Evolutionary conservation across 2,113 vertebrate genomes (phyloP), one percentile per base, ranked within the genome.

Genomic region (Odobenus rosmarus): DNA sequence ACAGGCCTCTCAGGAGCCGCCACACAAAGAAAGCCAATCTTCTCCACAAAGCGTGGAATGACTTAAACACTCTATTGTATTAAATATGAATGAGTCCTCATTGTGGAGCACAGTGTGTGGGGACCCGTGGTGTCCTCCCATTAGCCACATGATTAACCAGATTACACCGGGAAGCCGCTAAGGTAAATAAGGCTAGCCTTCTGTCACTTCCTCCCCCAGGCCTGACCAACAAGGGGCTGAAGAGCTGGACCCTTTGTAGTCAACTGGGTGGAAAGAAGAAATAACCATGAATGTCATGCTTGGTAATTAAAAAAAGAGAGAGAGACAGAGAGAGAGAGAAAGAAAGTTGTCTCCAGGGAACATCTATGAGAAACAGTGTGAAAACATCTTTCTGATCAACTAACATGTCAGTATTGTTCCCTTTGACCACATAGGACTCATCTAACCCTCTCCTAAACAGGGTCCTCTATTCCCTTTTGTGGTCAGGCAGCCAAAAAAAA

Each of bases 101-200:
- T 99, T 99, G 99, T 99, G 99, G 97, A 95, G 98, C 97, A 18
- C 98, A 57, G 98, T 95, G 96, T 98, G 98, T 98, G 99, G 98
- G 98, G 98, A 98, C 99, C 99, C 98, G 98, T 96, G 19, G 98
- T 97, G 97, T 99, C 98, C 98, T 99, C 95, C 97, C 98, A 99
- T 99, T 99, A 99, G 99, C 99, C 99, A 99, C 99, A 99, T 99
- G 99, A 99, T 99, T 99, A 99, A 99, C 98, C 99, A 99, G 99
- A 99, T 99, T 99, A 99, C 99, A 99, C 84, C 98, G 99, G 98
- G 99, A 99, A 99, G 98, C 98, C 98, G 93, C 98, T 96, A 99
- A 99, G 99, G 99, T 99, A 99, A 99, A 99, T 99, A 99, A 99
- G 99, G 98, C 98, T 98, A 97, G 98, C 99, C 99, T 99, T 99